Evolutionary conservation across 2,113 vertebrate species (phyloP).

Genomic region (Lates calcarifer): DNA sequence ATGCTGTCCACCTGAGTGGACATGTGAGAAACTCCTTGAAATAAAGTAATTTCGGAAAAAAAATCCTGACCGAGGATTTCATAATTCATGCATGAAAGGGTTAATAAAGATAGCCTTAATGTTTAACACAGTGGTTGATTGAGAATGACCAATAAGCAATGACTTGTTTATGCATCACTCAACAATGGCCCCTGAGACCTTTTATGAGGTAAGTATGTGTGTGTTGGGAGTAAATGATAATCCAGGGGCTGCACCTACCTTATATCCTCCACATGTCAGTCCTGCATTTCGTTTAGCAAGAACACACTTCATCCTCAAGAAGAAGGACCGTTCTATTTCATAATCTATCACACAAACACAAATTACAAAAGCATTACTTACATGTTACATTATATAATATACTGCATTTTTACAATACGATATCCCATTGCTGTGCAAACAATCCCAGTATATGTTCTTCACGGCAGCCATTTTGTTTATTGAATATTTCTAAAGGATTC

Average conservation of each 20-base stretch:
- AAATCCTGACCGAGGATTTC: too few relatives aligned
- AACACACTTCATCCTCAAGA: slow-evolving; percentile 97
- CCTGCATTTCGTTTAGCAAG: slow-evolving; percentile 95
- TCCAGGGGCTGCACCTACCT: slow-evolving; percentile 81
- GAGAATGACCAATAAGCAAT: background rate
- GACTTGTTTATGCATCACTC: background rate
- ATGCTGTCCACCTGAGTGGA: too few relatives aligned
- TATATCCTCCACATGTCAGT: slow-evolving; percentile 95
- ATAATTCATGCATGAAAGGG: too few relatives aligned
- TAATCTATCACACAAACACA: slow-evolving; percentile 86
- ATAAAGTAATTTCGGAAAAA: too few relatives aligned
- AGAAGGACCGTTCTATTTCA: slow-evolving; percentile 94
- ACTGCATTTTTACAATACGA: too few relatives aligned
- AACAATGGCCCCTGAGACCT: background rate
- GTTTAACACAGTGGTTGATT: too few relatives aligned
- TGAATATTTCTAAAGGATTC: too few relatives aligned
- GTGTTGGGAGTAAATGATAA: background rate
- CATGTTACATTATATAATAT: background rate
- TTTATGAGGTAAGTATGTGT: background rate
- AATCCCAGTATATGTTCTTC: too few relatives aligned
- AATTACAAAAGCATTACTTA: background rate
- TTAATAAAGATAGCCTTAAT: too few relatives aligned
- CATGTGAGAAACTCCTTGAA: too few relatives aligned
- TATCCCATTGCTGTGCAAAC: too few relatives aligned
- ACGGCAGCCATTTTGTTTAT: too few relatives aligned